Evolutionary conservation across 2,113 vertebrate genomes (phyloP).

Genomic region (Phalacrocorax carbo): DNA sequence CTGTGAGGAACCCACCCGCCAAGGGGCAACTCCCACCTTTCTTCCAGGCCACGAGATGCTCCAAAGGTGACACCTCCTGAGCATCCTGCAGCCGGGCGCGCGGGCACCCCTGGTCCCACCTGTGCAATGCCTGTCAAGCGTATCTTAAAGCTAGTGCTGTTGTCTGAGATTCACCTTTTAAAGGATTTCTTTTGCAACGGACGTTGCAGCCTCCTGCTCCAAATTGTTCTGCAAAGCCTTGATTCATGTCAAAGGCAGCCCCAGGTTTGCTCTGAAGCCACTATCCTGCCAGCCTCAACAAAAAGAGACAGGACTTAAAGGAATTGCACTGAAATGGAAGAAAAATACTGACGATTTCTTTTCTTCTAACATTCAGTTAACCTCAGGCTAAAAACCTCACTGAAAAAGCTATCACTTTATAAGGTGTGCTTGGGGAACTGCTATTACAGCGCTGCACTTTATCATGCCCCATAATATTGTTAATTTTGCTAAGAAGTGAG

Average conservation of each 20-base stretch:
- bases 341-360: neutral
- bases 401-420: neutral
- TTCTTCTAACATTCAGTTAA: neutral
- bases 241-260: neutral
- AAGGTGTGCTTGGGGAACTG: neutral
- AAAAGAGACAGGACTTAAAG: neutral
- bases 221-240: neutral
- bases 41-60: neutral
- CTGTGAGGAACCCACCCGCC: neutral
- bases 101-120: accelerated
- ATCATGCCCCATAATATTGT: neutral
- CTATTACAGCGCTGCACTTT: neutral
- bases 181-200: neutral
- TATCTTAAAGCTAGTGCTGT: neutral
- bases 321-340: neutral
- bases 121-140: accelerated
- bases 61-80: neutral
- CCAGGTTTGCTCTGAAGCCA: neutral
- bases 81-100: neutral
- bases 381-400: neutral
- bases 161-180: neutral
- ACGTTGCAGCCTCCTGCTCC: accelerated
- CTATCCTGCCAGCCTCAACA: neutral
- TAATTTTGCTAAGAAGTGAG: neutral
- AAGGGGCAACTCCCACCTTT: neutral